Percentiles rank a stretch among this genome's conserved stretches.
Evolutionary conservation across 2,797 vertebrate species (phyloP).

Genomic region (Sandelia bainsii): DNA sequence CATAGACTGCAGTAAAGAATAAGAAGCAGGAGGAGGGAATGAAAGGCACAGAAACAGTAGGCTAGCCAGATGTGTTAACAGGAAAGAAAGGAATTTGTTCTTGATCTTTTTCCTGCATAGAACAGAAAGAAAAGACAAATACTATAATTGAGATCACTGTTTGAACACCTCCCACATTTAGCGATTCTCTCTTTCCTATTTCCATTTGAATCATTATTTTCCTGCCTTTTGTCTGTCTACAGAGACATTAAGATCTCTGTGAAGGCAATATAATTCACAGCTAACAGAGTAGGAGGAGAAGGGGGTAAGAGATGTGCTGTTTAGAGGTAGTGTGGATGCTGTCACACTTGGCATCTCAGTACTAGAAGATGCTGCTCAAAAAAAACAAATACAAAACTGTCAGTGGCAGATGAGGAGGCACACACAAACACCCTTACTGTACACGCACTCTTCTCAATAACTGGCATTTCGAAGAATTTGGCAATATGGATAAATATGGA

Average conservation of each 20-base stretch:
- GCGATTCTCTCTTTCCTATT: conserved; percentile 8
- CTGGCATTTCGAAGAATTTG: conserved; percentile 51
- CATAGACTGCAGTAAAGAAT: conserved; percentile 26
- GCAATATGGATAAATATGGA: conserved; percentile 45
- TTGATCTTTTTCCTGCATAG: conserved; percentile 26
- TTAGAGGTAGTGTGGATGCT: conserved; percentile 38
- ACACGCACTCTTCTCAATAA: conserved; percentile 19
- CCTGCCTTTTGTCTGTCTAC: conserved; percentile 40
- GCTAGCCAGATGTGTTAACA: conserved; percentile 58
- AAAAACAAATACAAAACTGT: conserved; percentile 28
- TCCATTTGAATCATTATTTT: conserved; percentile 46
- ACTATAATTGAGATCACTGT: conserved; percentile 10
- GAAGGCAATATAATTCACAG: conserved; percentile 48
- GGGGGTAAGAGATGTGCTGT: conserved; percentile 5
- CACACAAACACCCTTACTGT: conserved; percentile 11
- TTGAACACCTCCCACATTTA: conserved; percentile 20
- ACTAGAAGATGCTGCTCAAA: conserved; percentile 30
- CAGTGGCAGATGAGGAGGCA: conserved; percentile 37
- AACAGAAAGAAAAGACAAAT: conserved; percentile 17
- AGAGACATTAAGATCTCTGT: conserved; percentile 52
- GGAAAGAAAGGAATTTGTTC: conserved; percentile 50
- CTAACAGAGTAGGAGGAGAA: conserved; percentile 26
- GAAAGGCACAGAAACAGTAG: conserved; percentile 56
- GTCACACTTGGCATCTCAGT: conserved; percentile 45
- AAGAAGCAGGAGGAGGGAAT: conserved; percentile 39